Percentiles rank a stretch among this genome's conserved stretches.
Evolutionary conservation across 2,888 invertebrate species (phyloP).

Genomic region (Acholoe squamosa): DNA sequence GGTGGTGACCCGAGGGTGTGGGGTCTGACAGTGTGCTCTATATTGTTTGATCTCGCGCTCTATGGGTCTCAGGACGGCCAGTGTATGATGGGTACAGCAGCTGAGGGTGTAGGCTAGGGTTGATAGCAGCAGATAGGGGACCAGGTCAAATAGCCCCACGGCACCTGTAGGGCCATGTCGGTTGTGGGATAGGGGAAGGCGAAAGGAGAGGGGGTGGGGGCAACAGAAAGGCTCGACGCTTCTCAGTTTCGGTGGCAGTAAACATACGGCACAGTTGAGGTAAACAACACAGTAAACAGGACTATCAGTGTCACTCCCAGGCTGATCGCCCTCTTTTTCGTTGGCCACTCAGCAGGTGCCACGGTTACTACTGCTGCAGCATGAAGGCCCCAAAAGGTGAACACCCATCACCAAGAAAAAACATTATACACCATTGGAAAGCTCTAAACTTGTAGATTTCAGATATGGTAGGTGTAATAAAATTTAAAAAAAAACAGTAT

Average conservation of each 20-base stretch:
- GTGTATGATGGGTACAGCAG: not conserved
- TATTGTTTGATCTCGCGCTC: conserved; percentile 18
- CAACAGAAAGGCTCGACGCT: too few relatives aligned
- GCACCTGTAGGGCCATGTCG: conserved; percentile 44
- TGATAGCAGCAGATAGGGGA: conserved; percentile 8
- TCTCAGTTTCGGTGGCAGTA: conserved; percentile 15
- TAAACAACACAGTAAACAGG: conserved; percentile 58
- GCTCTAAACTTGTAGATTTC: too few relatives aligned
- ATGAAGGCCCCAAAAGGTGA: too few relatives aligned
- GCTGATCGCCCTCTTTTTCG: not conserved
- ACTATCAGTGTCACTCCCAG: not conserved
- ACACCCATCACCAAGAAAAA: too few relatives aligned
- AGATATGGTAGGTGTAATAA: too few relatives aligned
- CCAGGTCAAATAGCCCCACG: not conserved
- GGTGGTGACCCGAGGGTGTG: not conserved
- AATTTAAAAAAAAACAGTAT: too few relatives aligned
- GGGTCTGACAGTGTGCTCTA: not conserved
- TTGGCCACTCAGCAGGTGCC: conserved; percentile 46
- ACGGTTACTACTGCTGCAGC: too few relatives aligned
- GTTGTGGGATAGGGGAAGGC: not conserved
- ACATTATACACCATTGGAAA: too few relatives aligned
- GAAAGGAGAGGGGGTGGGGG: too few relatives aligned
- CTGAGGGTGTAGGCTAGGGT: not conserved
- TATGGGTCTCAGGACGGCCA: not conserved
- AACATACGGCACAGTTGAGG: conserved; percentile 2